Percentiles rank a stretch among this genome's conserved stretches.
phyloP scores from a whole-genome alignment of 2,113 vertebrate species.

The human region GRCh38 chr11:115449001-115449500 shows the following conservation, averaged over 20 bases:
- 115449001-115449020: conserved; percentile 72
- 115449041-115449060: background rate
- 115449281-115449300: conserved; percentile 75
- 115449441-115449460: conserved; percentile 51
- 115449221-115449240: conserved; percentile 59
- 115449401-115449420: conserved; percentile 60
- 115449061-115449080: conserved; percentile 58
- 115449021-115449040: conserved; percentile 38
- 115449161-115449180: conserved; percentile 77
- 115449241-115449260: conserved; percentile 76
- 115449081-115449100: conserved; percentile 58
- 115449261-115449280: conserved; percentile 75
- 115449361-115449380: conserved; percentile 66
- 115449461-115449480: conserved; percentile 35
- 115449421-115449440: conserved; percentile 57
- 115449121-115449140: conserved; percentile 47
- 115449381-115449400: conserved; percentile 48
- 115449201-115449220: conserved; percentile 60
- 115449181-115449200: conserved; percentile 53
- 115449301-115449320: conserved; percentile 57
- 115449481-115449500: background rate
- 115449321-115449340: conserved; percentile 58
- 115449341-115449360: conserved; percentile 57
- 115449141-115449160: conserved; percentile 71
- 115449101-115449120: conserved; percentile 63